Percentiles rank a stretch among this genome's conserved stretches.
Evolutionary conservation across 92 coral and sea anemone species (phyloP).

Genomic region (Muricea muricata): DNA sequence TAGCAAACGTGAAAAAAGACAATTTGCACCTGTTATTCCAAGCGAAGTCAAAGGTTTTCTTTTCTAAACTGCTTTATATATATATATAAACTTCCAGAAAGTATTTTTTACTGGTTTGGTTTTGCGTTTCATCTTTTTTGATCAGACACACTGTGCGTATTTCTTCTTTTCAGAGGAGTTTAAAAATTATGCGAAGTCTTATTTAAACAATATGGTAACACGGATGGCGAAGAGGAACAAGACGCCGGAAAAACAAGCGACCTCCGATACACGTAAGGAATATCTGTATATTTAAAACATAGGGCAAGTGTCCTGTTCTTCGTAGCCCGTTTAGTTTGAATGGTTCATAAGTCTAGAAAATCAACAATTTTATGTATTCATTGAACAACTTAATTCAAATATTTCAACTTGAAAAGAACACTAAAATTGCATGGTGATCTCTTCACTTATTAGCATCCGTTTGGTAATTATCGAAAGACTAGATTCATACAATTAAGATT

Average conservation of each 20-base stretch:
- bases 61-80: background rate
- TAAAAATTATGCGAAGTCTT: conserved; percentile 26
- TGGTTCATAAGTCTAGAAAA: no score
- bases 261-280: background rate
- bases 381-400: no score
- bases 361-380: no score
- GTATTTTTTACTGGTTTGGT: background rate
- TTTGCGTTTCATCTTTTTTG: no score
- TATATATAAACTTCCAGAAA: background rate
- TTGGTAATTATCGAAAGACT: no score
- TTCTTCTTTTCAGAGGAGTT: conserved; percentile 9
- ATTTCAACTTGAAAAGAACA: no score
- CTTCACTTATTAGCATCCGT: no score
- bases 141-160: no score
- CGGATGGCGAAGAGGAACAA: background rate
- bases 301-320: no score
- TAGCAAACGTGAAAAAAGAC: conserved; percentile 11
- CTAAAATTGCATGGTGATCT: no score
- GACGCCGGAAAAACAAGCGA: background rate
- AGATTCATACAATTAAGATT: no score
- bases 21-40: conserved; percentile 16
- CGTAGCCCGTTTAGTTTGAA: no score
- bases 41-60: conserved; percentile 28
- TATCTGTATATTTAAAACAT: background rate
- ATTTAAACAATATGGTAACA: conserved; percentile 22